phyloP scores from a whole-genome alignment of 2,797 vertebrate species.

The Prionace glauca region DNA sequence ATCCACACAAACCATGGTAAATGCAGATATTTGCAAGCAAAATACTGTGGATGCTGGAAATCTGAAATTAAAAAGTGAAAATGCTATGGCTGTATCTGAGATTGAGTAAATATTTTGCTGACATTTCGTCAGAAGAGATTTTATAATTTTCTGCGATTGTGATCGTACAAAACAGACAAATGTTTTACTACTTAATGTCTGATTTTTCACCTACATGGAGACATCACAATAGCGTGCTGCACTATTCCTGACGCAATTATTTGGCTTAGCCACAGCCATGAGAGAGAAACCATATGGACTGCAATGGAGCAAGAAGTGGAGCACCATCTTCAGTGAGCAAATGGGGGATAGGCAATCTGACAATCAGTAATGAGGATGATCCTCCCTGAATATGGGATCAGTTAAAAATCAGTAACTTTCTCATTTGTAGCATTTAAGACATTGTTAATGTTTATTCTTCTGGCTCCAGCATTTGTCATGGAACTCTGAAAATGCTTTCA shows the following conservation, averaged over 20 bases:
- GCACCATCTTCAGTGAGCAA: background rate
- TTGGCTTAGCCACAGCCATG: background rate
- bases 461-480: background rate
- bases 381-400: background rate
- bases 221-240: background rate
- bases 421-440: background rate
- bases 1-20: background rate
- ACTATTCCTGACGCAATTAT: background rate
- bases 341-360: background rate
- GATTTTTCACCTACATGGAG: background rate
- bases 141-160: background rate
- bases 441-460: background rate
- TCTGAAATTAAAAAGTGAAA: background rate
- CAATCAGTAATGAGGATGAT: background rate
- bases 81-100: background rate
- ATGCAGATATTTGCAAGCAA: background rate
- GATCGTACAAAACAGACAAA: background rate
- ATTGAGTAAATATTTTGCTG: background rate
- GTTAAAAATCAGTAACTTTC: background rate
- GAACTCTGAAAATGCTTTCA: no score
- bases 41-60: background rate
- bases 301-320: background rate
- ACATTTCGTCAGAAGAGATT: background rate
- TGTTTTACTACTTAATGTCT: no score
- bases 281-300: background rate